Percentiles rank a stretch among this genome's conserved stretches.
These are phyloP conservation scores for Aulostomus chinensis DNA, from an alignment of 2,797 vertebrate species.

Conservation along the genomic window DNA sequence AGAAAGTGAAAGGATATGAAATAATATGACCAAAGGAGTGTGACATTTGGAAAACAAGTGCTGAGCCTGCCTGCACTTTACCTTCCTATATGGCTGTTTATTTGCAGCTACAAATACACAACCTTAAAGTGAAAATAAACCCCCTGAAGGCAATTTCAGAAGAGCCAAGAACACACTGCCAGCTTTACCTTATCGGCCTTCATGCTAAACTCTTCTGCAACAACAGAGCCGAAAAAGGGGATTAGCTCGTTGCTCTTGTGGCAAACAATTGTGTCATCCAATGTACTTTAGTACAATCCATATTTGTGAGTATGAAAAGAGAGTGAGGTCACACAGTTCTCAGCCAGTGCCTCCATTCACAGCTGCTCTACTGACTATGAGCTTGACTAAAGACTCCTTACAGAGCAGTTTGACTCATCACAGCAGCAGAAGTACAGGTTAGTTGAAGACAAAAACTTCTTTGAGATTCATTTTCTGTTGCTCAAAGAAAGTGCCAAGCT, in stretches of 20 bases:
- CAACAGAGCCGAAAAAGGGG: neutral
- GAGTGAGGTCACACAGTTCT: too few species aligned
- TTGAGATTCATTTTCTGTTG: too few species aligned
- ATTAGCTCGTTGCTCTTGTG: constrained; percentile 27
- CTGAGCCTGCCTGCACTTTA: constrained; percentile 4
- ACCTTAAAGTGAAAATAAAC: constrained; percentile 17
- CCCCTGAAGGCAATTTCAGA: constrained; percentile 15
- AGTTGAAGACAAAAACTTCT: too few species aligned
- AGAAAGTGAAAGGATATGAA: constrained; percentile 24
- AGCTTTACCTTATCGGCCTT: constrained; percentile 14
- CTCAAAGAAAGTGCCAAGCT: too few species aligned
- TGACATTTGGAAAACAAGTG: constrained; percentile 29
- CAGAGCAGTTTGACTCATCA: too few species aligned
- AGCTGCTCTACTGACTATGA: neutral
- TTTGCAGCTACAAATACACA: constrained; percentile 8
- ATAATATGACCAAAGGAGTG: constrained; percentile 17
- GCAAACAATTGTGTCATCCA: constrained; percentile 6
- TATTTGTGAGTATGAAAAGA: neutral
- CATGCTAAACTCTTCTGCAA: constrained; percentile 15
- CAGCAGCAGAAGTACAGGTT: too few species aligned
- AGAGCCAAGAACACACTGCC: constrained; percentile 14
- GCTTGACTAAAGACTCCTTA: too few species aligned
- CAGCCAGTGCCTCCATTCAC: too few species aligned
- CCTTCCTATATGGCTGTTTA: constrained; percentile 2
- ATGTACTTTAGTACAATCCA: neutral